Base-by-base conservation (phyloP, 1,140 invertebrate genomes). In the Eumaeus atala region DNA sequence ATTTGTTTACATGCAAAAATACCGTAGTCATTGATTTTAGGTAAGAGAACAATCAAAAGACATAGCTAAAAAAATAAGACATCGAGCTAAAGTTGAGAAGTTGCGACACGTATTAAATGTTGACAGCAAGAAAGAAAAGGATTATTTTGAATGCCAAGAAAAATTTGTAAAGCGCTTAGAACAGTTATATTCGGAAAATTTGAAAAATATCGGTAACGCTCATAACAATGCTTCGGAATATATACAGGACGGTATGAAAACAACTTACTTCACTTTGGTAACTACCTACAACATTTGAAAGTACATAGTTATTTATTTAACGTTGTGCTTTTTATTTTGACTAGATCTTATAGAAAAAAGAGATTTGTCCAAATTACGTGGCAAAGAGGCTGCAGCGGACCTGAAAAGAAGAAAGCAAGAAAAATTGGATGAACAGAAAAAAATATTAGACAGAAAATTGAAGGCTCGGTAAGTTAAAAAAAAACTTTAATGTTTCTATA, bases 41-140 rank as follows among this genome's bases (percentile, higher is more conserved):
- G 86, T 88, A 58, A 74, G 86, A 51, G 86, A 88, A 74, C 86
- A 88, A 62, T 88, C 86, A 58, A 87, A 87, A 73, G 84, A 87
- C 42, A 87, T 88, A 35, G 86, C 86, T 12, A 87, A 85, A 61
- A 80, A 83, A 74, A 80, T 88, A 59, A 67, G 86, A 64, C 72
- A 84, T 61, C 77, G 78, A 34, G 77, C 84, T 47, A 84, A 81
- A 66, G 63, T 69, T 60, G 84, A 86, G 67, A 83, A 79, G 56
- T 71, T 78, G 51, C 64, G 66, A 48, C 70, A 84, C 54, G 58
- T 72, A 18, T 55, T 61, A 57, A 64, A 73, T 33, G 40, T 83
- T 50, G 74, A 84, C 33, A 58, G 60, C 11, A 74, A 69, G 35
- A 83, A 81, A 66, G 72, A 78, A 65, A 75, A 77, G 49, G 67